Evolutionary conservation across 2,113 vertebrate genomes (phyloP).

Genomic region (Melanerpes formicivorus): DNA sequence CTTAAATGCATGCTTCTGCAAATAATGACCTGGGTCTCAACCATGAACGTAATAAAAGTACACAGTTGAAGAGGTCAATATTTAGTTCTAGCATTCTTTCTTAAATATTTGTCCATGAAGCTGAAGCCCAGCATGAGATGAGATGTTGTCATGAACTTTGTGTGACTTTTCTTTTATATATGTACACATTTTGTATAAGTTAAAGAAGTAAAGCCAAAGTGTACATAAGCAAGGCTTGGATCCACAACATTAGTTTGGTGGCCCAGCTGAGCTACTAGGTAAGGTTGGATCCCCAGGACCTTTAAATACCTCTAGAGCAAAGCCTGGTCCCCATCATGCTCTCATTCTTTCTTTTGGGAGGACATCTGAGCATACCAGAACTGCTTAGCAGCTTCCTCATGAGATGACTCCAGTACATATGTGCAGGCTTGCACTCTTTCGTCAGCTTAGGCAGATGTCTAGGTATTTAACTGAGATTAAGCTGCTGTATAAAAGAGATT

Average conservation of each 20-base stretch:
- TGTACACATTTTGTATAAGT: background rate
- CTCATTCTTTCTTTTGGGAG: background rate
- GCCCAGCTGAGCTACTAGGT: background rate
- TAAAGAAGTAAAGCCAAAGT: background rate
- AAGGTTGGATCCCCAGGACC: background rate
- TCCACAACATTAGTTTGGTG: background rate
- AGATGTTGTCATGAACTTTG: background rate
- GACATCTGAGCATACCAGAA: background rate
- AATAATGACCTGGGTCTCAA: background rate
- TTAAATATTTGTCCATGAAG: background rate
- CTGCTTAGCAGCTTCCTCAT: background rate
- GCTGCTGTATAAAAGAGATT: background rate
- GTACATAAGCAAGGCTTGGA: background rate
- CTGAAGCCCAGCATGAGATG: background rate
- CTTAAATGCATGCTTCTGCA: background rate
- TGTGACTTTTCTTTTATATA: background rate
- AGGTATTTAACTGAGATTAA: background rate
- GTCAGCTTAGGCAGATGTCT: background rate
- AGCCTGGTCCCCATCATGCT: accelerated
- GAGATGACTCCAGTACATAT: background rate
- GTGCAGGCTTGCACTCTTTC: background rate
- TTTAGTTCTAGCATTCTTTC: background rate
- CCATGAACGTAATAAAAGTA: background rate
- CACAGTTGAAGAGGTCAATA: background rate
- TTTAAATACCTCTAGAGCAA: background rate